Base-by-base conservation (phyloP, 2,797 vertebrate species). In the Premnoplex brunnescens region DNA sequence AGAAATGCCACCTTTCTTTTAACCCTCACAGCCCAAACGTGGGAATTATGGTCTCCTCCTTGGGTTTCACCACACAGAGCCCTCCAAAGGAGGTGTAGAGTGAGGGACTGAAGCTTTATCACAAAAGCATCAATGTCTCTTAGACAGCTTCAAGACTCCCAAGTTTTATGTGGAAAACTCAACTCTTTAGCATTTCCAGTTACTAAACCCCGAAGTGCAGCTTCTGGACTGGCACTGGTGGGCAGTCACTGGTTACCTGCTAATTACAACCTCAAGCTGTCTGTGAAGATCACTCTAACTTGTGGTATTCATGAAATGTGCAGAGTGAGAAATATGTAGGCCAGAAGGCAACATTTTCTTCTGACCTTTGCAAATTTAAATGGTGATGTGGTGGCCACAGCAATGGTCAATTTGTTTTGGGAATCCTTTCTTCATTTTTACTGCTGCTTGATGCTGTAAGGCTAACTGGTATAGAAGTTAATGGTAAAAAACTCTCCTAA, bases 381-480 rank as follows among this genome's bases (percentile, higher is more conserved):
- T 85, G 74, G 48, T 46, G 87, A 76, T 89, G n/a, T 75, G 49
- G 32, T 91, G 52, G 66, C 37, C 18, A 14, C 22, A 36, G 36
- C 4, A 9, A 64, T 13, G 67, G 85, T 20, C 83, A 36, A 73
- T 91, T 91, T 76, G 62, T 60, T 93, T 82, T 69, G 66, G 55
- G 73, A 69, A 76, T 48, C 48, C 44, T 92, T 87, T 54, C 49
- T 79, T 85, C 91, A 77, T 94, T 95, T 89, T 94, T 95, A 89
- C 79, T 92, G 88, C 87, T 85, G 26, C 91, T 90, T 48, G 44
- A 56, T 76, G 79, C 85, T 20, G 13, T 55, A 91, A 81, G 86
- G 93, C 93, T 94, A 85, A 94, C 89, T 89, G 74, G 80, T 81
- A 36, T 56, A 81, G 93, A 94, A 97, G 72, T 95, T 96, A 97